Conservation (phyloP, 2,888 invertebrate genomes). For the Scrobipalpa costella region DNA sequence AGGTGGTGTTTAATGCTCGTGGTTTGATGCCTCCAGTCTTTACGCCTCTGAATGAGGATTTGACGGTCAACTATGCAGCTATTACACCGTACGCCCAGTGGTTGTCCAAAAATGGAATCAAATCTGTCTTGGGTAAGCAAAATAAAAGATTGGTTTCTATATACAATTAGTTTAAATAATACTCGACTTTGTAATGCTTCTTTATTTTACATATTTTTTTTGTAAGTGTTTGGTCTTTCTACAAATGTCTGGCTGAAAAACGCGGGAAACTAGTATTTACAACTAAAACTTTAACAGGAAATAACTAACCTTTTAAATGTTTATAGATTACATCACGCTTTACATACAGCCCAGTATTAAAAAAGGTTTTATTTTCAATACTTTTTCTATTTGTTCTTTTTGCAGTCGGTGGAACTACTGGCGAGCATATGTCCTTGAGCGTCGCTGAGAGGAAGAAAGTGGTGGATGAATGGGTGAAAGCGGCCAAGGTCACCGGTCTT, state of each 20-base stretch:
- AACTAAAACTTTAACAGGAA: background rate
- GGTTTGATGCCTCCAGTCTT: constrained; percentile 88
- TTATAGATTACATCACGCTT: background rate
- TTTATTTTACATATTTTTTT: background rate
- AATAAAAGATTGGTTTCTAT: background rate
- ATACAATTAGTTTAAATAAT: too few species aligned
- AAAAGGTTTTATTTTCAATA: background rate
- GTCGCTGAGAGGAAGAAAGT: constrained; percentile 85
- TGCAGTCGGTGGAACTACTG: constrained; percentile 90
- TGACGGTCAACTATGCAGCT: constrained; percentile 71
- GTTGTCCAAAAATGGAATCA: constrained; percentile 82
- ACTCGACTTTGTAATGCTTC: too few species aligned
- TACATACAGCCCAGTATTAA: background rate
- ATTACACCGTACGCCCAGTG: constrained; percentile 85
- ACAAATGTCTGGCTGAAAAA: background rate
- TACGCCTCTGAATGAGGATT: constrained; percentile 83
- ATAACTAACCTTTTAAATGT: background rate
- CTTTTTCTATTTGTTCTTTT: constrained; percentile 31
- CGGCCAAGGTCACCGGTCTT: constrained; percentile 79
- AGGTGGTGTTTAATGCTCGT: constrained; percentile 78
- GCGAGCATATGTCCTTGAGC: constrained; percentile 88
- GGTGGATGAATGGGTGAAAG: constrained; percentile 85
- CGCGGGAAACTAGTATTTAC: background rate
- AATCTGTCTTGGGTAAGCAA: constrained; percentile 84
- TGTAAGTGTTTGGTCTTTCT: background rate